Evolutionary conservation across 2,113 vertebrate genomes (phyloP).

Genomic region (Atlantisia rogersi): DNA sequence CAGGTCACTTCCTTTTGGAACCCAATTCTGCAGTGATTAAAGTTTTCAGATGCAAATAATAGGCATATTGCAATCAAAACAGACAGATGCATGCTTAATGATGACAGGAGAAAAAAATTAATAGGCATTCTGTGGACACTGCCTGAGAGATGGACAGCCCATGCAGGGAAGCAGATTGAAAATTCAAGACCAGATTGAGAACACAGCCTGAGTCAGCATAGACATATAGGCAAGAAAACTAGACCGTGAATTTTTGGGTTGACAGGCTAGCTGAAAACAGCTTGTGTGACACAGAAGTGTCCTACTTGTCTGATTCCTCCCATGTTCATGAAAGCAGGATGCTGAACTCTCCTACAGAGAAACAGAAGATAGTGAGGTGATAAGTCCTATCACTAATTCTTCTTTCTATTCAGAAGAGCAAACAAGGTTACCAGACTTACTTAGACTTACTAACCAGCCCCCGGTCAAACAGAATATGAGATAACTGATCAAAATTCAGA

Average conservation of each 20-base stretch:
- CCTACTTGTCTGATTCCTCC: not conserved
- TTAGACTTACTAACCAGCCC: not conserved
- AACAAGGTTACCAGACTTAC: not conserved
- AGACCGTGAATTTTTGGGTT: not conserved
- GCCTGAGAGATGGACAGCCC: not conserved
- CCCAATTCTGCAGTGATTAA: not conserved
- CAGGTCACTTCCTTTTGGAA: not conserved
- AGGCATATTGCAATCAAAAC: not conserved
- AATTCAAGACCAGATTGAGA: not conserved
- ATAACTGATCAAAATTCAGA: not conserved
- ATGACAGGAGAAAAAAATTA: not conserved
- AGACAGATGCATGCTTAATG: not conserved
- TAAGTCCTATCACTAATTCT: not conserved
- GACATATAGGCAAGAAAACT: not conserved
- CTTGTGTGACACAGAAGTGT: not conserved
- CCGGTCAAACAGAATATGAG: not conserved
- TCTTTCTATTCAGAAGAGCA: not conserved
- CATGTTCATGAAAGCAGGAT: not conserved
- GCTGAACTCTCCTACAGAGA: not conserved
- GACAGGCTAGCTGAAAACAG: not conserved
- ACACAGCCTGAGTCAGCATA: not conserved
- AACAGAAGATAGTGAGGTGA: not conserved
- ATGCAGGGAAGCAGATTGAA: conserved; percentile 12
- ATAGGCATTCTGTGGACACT: not conserved
- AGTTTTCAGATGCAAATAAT: not conserved